These are phyloP conservation scores for Eunapius fragilis DNA, from an alignment of 37 sponge, comb jelly and placozoan species.

Conservation along the genomic window DNA sequence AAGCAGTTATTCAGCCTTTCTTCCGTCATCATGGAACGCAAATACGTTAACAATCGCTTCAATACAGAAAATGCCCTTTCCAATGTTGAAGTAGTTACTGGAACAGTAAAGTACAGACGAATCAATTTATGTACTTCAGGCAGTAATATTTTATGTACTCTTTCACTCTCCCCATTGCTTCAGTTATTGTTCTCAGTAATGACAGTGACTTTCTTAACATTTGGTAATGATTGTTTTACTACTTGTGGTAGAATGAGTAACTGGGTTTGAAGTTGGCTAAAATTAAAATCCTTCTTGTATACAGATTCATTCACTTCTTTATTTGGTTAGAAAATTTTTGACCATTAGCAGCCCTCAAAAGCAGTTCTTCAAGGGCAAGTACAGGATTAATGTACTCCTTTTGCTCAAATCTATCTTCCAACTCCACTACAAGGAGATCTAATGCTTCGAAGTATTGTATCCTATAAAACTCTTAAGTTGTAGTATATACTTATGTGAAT, in stretches of 20 bases:
- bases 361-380: conserved; percentile 33
- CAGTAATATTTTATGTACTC: conserved; percentile 33
- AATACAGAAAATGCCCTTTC: conserved; percentile 66
- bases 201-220: conserved; percentile 54
- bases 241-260: conserved; percentile 52
- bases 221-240: conserved; percentile 27
- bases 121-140: conserved; percentile 41
- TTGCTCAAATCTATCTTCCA: conserved; percentile 52
- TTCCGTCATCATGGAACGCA: conserved; percentile 62
- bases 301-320: conserved; percentile 26
- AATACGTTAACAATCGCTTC: conserved; percentile 45
- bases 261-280: conserved; percentile 32
- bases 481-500: conserved; percentile 32
- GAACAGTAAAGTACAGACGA: conserved; percentile 68
- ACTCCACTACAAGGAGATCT: conserved; percentile 44
- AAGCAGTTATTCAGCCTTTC: conserved; percentile 67
- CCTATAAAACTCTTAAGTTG: conserved; percentile 43
- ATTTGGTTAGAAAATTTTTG: conserved; percentile 15
- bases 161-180: conserved; percentile 50
- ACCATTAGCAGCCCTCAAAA: conserved; percentile 54
- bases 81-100: conserved; percentile 72
- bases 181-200: conserved; percentile 61
- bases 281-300: conserved; percentile 60
- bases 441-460: conserved; percentile 45
- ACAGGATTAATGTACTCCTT: conserved; percentile 27